Conservation (phyloP, 1,140 invertebrate genomes). For the Polypedilum pembai region DNA sequence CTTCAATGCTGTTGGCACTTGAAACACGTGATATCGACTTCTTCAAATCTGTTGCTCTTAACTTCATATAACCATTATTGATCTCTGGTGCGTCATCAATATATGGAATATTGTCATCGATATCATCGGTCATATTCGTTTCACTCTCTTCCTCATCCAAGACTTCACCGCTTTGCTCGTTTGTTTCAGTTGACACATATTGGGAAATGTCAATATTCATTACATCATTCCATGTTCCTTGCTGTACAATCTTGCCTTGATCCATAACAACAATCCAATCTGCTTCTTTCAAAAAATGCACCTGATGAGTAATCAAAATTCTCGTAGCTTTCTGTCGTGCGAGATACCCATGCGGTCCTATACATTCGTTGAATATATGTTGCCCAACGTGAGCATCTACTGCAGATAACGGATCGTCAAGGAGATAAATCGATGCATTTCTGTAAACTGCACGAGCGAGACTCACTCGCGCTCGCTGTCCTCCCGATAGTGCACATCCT, state of each 20-base stretch:
- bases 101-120: conserved; percentile 43
- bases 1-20: neutral
- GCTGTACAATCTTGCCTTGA: conserved; percentile 51
- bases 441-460: conserved; percentile 69
- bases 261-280: conserved; percentile 72
- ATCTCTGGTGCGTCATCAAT: conserved; percentile 37
- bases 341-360: conserved; percentile 49
- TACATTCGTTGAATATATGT: conserved; percentile 59
- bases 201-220: conserved; percentile 43
- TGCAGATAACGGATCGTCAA: conserved; percentile 75
- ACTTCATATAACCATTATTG: neutral
- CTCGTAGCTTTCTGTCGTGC: conserved; percentile 54
- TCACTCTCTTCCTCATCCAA: conserved; percentile 35
- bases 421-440: conserved; percentile 62
- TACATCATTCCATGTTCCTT: conserved; percentile 52
- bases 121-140: conserved; percentile 32
- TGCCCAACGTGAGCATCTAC: conserved; percentile 60
- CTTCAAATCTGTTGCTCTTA: neutral
- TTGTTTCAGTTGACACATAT: conserved; percentile 39
- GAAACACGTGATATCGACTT: neutral
- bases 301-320: conserved; percentile 76
- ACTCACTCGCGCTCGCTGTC: conserved; percentile 73
- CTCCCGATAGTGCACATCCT: conserved; percentile 76
- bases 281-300: conserved; percentile 68
- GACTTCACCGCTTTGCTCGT: conserved; percentile 43